Conservation (phyloP, 2,888 invertebrate genomes). For the Eretmocerus hayati region DNA sequence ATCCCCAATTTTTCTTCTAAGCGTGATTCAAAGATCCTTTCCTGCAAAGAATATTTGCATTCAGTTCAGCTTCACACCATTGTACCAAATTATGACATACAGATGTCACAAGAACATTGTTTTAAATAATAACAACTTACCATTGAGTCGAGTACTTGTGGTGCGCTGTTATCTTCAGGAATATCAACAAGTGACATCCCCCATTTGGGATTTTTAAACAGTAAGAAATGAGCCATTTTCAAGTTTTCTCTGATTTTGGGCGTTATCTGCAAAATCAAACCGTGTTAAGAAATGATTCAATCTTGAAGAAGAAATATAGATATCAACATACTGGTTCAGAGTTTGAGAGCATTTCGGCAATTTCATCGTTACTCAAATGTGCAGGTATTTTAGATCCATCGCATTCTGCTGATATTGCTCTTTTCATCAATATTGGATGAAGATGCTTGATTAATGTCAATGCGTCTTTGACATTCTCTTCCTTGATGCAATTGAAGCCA, state of each 20-base stretch:
- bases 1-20: constrained; percentile 53
- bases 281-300: neutral
- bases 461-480: constrained; percentile 57
- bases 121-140: too few species aligned
- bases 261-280: constrained; percentile 41
- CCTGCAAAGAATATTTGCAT: too few species aligned
- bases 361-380: constrained; percentile 58
- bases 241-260: constrained; percentile 51
- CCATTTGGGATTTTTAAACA: constrained; percentile 67
- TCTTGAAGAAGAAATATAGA: neutral
- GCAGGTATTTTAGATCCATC: constrained; percentile 50
- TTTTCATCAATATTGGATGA: constrained; percentile 57
- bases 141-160: constrained; percentile 42
- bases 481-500: constrained; percentile 60
- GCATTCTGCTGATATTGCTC: constrained; percentile 56
- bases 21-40: too few species aligned
- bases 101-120: too few species aligned
- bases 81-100: too few species aligned
- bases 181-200: constrained; percentile 57
- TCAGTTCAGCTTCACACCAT: too few species aligned
- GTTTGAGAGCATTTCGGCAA: constrained; percentile 52
- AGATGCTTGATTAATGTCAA: constrained; percentile 59
- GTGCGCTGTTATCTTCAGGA: constrained; percentile 36
- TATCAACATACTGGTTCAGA: constrained; percentile 10
- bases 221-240: constrained; percentile 61